Base-by-base conservation (phyloP, 2,888 invertebrate species). In the Scaptomyza caliginosa region DNA sequence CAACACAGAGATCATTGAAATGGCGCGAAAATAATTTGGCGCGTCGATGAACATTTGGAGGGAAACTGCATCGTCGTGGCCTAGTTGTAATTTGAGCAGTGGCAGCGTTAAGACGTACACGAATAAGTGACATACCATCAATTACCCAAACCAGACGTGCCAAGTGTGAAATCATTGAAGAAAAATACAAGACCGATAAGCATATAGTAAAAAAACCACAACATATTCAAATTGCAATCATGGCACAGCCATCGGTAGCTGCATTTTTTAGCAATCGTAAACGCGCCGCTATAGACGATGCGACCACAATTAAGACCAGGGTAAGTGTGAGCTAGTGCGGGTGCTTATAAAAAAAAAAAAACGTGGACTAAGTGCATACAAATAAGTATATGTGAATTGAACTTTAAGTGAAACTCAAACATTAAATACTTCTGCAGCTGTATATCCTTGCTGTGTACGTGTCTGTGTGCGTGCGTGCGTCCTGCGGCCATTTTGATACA, bases 201-300 rank as follows among this genome's bases (percentile, higher is more conserved):
- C 73, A 66, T 54, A 67, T n/a, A 21, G 19, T 10, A 8, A 21
- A 13, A 32, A 21, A 32, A n/a, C n/a, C 32, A 28, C n/a, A n/a
- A 28, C 30, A 63, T 42, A 57, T 62, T 57, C n/a, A 67, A 69
- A 58, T 70, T 66, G 51, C 43, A 70, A 73, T 49, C 46, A 96
- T 96, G 96, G 94, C 96, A 71, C 96, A 96, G 91, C 94, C 95
- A 80, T 94, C 95, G 49, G 93, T 96, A 60, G 94, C 95, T 67
- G 93, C 94, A 70, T 96, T 93, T 92, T 96, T 96, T 90, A 94
- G 93, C 89, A 94, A 94, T 83, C 93, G 96, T 88, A 96, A 96
- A 92, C 93, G 96, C 82, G 93, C 94, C 60, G 95, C 94, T n/a
- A 90, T 92, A 7, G 95, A 96, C 49, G 96, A 96, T 88, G 88